Conservation (phyloP, 2,797 vertebrate genomes). For the Acanthurus leucopareius region DNA sequence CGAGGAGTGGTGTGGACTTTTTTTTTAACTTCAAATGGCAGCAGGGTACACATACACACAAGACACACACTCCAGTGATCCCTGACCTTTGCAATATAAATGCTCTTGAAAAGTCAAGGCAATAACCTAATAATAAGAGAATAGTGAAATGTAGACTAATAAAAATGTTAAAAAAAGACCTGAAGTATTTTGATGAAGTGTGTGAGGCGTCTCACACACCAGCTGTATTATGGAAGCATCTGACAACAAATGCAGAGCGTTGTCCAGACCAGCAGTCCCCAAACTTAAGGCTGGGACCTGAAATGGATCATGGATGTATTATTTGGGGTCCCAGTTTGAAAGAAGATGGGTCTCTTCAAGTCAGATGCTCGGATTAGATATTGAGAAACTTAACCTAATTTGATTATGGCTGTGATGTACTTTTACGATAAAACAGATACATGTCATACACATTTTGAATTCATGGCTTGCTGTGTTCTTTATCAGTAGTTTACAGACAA, state of each 20-base stretch:
- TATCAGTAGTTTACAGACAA: too few species aligned
- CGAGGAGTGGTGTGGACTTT: background rate
- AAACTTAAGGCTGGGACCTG: too few species aligned
- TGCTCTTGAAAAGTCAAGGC: background rate
- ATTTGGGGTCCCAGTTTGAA: too few species aligned
- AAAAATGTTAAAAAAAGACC: constrained; percentile 7
- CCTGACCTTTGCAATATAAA: constrained; percentile 32
- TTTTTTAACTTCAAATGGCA: background rate
- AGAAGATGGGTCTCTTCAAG: too few species aligned
- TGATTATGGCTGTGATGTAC: too few species aligned
- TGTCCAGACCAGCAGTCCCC: background rate
- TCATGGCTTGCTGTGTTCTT: too few species aligned
- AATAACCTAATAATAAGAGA: constrained; percentile 1
- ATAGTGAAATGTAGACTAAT: background rate
- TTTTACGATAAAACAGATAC: too few species aligned
- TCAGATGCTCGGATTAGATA: too few species aligned
- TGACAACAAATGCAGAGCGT: constrained; percentile 5
- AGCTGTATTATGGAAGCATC: background rate
- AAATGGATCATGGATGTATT: too few species aligned
- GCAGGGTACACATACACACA: constrained; percentile 4
- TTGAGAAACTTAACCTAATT: too few species aligned
- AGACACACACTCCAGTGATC: constrained; percentile 26
- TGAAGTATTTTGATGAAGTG: background rate
- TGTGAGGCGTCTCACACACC: background rate
- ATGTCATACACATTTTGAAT: too few species aligned